A percentile compares a stretch with the other conserved stretches of the same genome.
phyloP scores from a whole-genome alignment of 2,797 vertebrate genomes.

The Eulemur albifrons region DNA sequence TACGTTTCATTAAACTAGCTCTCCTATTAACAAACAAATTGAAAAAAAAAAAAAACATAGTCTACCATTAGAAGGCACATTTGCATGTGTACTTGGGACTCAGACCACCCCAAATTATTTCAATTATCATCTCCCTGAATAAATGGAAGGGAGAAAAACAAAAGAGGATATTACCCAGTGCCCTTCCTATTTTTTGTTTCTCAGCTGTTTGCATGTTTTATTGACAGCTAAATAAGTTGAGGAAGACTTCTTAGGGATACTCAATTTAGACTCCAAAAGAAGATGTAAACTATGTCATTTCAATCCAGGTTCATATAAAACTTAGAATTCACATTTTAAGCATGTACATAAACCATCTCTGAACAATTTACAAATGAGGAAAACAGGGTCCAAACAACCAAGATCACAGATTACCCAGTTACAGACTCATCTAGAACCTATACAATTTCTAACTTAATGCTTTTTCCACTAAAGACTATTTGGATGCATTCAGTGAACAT shows the following conservation, averaged over 20 bases:
- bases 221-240: not conserved
- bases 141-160: not conserved
- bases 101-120: slow-evolving; percentile 37
- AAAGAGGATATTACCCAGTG: not conserved
- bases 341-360: slow-evolving; percentile 25
- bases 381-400: slow-evolving; percentile 26
- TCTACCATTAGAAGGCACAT: slow-evolving; percentile 26
- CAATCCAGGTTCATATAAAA: slow-evolving; percentile 19
- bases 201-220: slow-evolving; percentile 3
- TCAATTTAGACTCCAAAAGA: slow-evolving; percentile 32
- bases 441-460: slow-evolving; percentile 28
- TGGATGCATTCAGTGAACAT: not conserved
- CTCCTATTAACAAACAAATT: slow-evolving; percentile 40
- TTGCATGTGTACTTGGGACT: slow-evolving; percentile 16
- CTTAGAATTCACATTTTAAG: not conserved
- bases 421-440: not conserved
- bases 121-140: slow-evolving; percentile 16
- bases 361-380: slow-evolving; percentile 29
- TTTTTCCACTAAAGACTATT: slow-evolving; percentile 26
- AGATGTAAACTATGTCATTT: not conserved
- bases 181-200: not conserved
- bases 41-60: slow-evolving; percentile 53
- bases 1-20: slow-evolving; percentile 59
- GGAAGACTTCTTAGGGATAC: not conserved
- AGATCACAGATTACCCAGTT: not conserved